Percentiles rank a stretch among this genome's conserved stretches.
Evolutionary conservation across 2,888 invertebrate genomes (phyloP).

Genomic region (Eubasilissa splendida): DNA sequence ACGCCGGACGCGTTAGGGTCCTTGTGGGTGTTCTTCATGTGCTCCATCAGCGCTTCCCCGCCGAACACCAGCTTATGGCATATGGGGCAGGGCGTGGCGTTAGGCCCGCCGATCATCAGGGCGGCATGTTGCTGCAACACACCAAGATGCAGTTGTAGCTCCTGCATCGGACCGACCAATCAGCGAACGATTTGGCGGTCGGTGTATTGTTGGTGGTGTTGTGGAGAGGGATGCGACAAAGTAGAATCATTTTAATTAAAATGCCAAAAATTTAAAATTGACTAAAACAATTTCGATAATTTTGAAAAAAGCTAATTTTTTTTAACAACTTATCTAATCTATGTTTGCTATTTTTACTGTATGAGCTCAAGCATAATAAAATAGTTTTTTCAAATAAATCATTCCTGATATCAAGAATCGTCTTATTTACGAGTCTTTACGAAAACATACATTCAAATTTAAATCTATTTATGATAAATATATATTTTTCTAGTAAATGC

Average conservation of each 20-base stretch:
- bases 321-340: too few relatives aligned
- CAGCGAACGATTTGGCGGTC: slow-evolving; percentile 62
- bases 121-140: slow-evolving; percentile 97
- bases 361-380: too few relatives aligned
- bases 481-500: too few relatives aligned
- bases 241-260: slow-evolving; percentile 63
- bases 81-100: slow-evolving; percentile 92
- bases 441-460: too few relatives aligned
- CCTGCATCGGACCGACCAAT: slow-evolving; percentile 72
- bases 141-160: slow-evolving; percentile 94
- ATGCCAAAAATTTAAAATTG: slow-evolving; percentile 60
- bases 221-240: slow-evolving; percentile 27
- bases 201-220: slow-evolving; percentile 59
- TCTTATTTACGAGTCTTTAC: too few relatives aligned
- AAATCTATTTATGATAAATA: too few relatives aligned
- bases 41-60: slow-evolving; percentile 94
- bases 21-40: slow-evolving; percentile 96
- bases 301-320: neutral
- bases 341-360: too few relatives aligned
- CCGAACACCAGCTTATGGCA: slow-evolving; percentile 96
- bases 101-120: slow-evolving; percentile 91
- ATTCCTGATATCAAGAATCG: too few relatives aligned
- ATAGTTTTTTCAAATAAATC: too few relatives aligned
- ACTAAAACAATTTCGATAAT: slow-evolving; percentile 54
- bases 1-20: slow-evolving; percentile 91